Evolutionary conservation across 2,113 vertebrate species (phyloP).

Genomic region (Pseudorhombus dupliciocellatus): DNA sequence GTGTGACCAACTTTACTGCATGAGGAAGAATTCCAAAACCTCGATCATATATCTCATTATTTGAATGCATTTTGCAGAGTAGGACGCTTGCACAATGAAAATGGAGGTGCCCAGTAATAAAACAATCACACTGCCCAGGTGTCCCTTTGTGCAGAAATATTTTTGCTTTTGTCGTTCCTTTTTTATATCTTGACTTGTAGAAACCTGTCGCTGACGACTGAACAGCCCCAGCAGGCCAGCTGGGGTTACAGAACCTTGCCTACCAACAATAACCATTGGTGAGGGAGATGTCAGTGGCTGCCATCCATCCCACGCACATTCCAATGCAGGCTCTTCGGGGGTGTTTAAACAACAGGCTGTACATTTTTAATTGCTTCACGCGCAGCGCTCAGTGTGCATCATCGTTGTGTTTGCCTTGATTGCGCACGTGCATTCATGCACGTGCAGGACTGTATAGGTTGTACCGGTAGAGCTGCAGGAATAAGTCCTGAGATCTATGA

Average conservation of each 20-base stretch:
- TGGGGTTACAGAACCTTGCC: conserved; percentile 40
- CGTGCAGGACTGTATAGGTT: not conserved
- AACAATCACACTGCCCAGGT: not conserved
- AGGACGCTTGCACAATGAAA: not conserved
- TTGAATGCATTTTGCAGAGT: not conserved
- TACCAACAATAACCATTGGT: conserved; percentile 42
- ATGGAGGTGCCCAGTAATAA: not conserved
- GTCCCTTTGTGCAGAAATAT: too few species aligned
- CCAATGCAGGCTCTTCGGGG: conserved; percentile 1
- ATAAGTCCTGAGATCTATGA: not conserved
- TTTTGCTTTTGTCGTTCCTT: conserved; percentile 1
- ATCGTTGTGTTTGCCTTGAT: conserved; percentile 12
- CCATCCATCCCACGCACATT: conserved; percentile 39
- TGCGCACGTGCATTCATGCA: conserved; percentile 15
- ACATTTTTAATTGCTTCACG: conserved; percentile 29
- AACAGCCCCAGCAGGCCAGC: conserved; percentile 30
- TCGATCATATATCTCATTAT: not conserved
- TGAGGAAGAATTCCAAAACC: not conserved
- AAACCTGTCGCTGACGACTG: conserved; percentile 24
- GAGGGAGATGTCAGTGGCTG: conserved; percentile 33
- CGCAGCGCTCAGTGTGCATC: conserved; percentile 17
- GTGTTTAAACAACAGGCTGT: conserved; percentile 33
- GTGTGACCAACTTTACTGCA: not conserved
- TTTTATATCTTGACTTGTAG: too few species aligned
- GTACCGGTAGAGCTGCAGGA: not conserved